phyloP scores from a whole-genome alignment of 1,140 invertebrate species.

The Nasonia longicornis region DNA sequence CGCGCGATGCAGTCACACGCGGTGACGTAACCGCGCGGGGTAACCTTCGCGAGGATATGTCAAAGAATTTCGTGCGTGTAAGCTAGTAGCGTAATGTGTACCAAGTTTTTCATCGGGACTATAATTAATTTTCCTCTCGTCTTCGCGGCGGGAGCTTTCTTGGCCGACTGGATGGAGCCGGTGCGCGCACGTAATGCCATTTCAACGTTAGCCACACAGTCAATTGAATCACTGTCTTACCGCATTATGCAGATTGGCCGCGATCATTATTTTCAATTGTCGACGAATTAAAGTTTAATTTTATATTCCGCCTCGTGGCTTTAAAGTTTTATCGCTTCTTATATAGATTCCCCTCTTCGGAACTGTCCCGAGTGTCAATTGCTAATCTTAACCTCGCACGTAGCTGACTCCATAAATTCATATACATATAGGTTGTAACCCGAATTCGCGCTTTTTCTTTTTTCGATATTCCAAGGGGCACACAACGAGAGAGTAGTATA shows the following conservation, averaged over 20 bases:
- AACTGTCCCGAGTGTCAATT: slow-evolving; percentile 1
- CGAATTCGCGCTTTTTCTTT: background rate
- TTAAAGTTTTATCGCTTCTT: background rate
- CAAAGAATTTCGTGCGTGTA: too few species aligned
- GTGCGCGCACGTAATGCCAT: background rate
- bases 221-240: slow-evolving; percentile 45
- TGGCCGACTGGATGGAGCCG: background rate
- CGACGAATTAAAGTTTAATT: slow-evolving; percentile 42
- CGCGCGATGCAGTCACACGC: background rate
- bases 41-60: background rate
- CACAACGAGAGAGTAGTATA: background rate
- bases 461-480: too few species aligned
- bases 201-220: background rate
- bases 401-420: slow-evolving; percentile 1
- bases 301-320: slow-evolving; percentile 5
- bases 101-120: background rate
- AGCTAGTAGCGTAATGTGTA: too few species aligned
- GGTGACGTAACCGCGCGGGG: background rate
- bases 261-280: slow-evolving; percentile 45
- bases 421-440: background rate
- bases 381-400: slow-evolving; percentile 12
- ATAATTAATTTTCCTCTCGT: background rate
- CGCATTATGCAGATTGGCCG: slow-evolving; percentile 41
- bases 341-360: background rate
- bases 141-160: too few species aligned